Percentiles rank a stretch among this genome's conserved stretches.
Conservation (phyloP, 2,797 vertebrate species). For the Falco cherrug region DNA sequence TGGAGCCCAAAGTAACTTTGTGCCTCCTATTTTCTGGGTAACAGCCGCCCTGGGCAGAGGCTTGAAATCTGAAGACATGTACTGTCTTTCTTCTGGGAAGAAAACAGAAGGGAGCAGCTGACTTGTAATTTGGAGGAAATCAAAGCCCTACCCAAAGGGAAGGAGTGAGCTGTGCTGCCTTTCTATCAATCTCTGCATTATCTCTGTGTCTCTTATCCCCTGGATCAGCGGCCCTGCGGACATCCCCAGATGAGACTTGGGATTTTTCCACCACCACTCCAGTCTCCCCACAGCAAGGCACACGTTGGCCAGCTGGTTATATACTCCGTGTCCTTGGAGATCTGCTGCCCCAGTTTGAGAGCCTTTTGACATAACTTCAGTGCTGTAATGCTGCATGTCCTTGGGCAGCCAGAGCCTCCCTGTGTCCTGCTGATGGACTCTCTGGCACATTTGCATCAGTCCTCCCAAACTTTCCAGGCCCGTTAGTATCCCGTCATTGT, state of each 20-base stretch:
- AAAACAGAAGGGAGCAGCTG: conserved; percentile 3
- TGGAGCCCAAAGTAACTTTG: not conserved
- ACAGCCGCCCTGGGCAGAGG: not conserved
- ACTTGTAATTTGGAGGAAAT: not conserved
- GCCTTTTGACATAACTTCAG: not conserved
- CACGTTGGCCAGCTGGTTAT: accelerated
- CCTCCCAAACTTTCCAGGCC: not conserved
- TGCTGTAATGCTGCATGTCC: not conserved
- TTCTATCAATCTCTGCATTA: not conserved
- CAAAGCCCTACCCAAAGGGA: not conserved
- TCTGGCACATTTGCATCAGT: too few species aligned
- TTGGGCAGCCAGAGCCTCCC: not conserved
- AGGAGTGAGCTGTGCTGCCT: not conserved
- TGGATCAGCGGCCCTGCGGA: not conserved
- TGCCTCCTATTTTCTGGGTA: not conserved
- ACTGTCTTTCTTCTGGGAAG: conserved; percentile 18
- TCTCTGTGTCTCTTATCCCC: not conserved
- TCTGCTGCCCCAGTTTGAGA: not conserved
- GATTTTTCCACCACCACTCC: not conserved
- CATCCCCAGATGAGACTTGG: not conserved
- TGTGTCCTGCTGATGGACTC: accelerated
- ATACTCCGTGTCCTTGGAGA: not conserved
- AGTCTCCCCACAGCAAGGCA: not conserved
- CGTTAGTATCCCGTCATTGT: accelerated
- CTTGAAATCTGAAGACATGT: not conserved